Base-by-base conservation (phyloP, 2,888 invertebrate genomes). In the Crossocerus cetratus region DNA sequence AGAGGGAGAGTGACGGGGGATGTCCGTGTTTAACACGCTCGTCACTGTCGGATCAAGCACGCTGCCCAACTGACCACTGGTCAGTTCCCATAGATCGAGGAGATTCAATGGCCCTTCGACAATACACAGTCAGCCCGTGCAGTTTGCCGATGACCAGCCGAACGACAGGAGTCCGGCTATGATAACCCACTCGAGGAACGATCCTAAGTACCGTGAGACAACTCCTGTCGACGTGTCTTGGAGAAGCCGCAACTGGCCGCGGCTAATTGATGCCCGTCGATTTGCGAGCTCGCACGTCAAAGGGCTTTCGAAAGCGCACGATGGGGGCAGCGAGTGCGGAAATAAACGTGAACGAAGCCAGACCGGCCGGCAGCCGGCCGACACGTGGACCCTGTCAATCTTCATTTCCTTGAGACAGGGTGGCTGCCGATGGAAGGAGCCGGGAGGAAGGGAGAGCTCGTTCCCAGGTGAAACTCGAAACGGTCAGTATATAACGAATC, bases 151-250 rank as follows among this genome's bases (percentile, higher is more conserved):
- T 76, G 72, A 72, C 63, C 66, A 64, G 78, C 72, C 70, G 77
- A 23, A 73, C 80, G 80, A 81, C 81, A 76, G 80, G 78, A 81
- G 72, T 77, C 32, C 77, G 78, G 77, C 78, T 81, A 77, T 83
- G 86, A 87, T 87, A 86, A 86, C 83, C 86, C 82, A 87, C 83
- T 84, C 82, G 77, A 67, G 74, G 80, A 81, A 84, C 84, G 82
- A 84, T 82, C 78, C 81, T 85, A 86, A 88, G 88, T 85, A 88
- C 85, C 88, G 88, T 86, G 86, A 84, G 86, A 86, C 83, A 69
- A 77, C 79, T 63, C 67, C 74, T 74, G 63, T 71, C 68, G 69
- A 55, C 69, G 66, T 72, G 74, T 86, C 80, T 78, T 80, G 65
- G 75, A 78, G 42, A 60, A 64, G 73, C 78, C 79, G 71, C 78